phyloP scores from a whole-genome alignment of 2,113 vertebrate species.

The Tupaia tana region DNA sequence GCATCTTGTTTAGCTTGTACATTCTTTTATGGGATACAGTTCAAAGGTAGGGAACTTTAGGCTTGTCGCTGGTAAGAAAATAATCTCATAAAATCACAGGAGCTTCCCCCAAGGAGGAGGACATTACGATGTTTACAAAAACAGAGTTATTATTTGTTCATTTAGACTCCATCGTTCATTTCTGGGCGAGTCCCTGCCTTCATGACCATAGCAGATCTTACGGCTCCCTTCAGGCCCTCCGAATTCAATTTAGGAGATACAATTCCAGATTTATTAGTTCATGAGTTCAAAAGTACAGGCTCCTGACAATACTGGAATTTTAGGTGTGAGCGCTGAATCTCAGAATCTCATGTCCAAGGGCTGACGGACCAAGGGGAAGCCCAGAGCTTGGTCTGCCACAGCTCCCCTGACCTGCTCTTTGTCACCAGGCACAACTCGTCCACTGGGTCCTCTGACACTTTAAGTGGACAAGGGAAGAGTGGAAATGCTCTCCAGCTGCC shows the following conservation, averaged over 20 bases:
- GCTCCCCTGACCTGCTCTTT: slow-evolving; percentile 50
- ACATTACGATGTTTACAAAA: slow-evolving; percentile 82
- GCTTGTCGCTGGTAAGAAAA: slow-evolving; percentile 86
- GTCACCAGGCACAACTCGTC: slow-evolving; percentile 50
- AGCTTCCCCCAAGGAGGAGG: slow-evolving; percentile 84
- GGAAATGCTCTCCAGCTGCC: slow-evolving; percentile 68
- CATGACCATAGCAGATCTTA: slow-evolving; percentile 23
- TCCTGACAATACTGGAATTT: slow-evolving; percentile 48
- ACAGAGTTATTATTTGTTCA: slow-evolving; percentile 83
- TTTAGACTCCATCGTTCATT: slow-evolving; percentile 76
- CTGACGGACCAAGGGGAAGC: neutral
- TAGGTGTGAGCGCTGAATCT: slow-evolving; percentile 53
- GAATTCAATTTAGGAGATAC: slow-evolving; percentile 65
- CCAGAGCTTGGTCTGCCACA: neutral
- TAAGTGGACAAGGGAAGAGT: slow-evolving; percentile 52
- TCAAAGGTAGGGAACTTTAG: slow-evolving; percentile 88
- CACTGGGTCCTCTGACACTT: slow-evolving; percentile 56
- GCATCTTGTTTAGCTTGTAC: slow-evolving; percentile 89
- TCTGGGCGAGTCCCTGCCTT: slow-evolving; percentile 28
- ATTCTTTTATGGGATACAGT: slow-evolving; percentile 88
- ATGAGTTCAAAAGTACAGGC: slow-evolving; percentile 64
- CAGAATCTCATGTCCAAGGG: neutral
- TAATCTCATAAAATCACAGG: slow-evolving; percentile 86
- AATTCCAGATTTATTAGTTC: slow-evolving; percentile 70
- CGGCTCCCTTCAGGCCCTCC: slow-evolving; percentile 48